Percentiles rank a stretch among this genome's conserved stretches.
Conservation (phyloP, 2,888 invertebrate species). For the Melanotus villosus region DNA sequence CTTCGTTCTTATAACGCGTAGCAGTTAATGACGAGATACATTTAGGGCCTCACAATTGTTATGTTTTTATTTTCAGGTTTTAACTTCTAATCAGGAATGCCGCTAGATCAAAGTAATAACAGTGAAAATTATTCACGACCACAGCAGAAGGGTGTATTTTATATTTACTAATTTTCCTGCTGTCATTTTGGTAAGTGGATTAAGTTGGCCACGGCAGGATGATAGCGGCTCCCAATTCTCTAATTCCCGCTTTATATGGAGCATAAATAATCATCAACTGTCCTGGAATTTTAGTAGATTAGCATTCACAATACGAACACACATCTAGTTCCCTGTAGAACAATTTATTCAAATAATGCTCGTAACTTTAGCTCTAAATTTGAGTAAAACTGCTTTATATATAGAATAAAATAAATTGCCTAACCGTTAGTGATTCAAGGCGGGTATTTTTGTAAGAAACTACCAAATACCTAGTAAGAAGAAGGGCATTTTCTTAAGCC, state of each 20-base stretch:
- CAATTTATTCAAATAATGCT: conserved; percentile 21
- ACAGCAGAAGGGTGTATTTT: conserved; percentile 28
- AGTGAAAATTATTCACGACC: conserved; percentile 13
- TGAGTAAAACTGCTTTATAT: not conserved
- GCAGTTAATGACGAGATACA: not conserved
- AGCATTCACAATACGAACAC: conserved; percentile 26
- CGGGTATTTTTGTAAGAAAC: not conserved
- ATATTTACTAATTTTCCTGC: conserved; percentile 39
- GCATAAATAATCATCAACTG: conserved; percentile 44
- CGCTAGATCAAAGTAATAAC: conserved; percentile 8
- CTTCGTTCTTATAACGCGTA: not conserved
- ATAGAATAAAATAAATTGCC: not conserved
- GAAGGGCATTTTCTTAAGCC: conserved; percentile 10
- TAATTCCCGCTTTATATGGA: conserved; percentile 42
- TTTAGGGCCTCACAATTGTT: not conserved
- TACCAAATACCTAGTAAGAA: not conserved
- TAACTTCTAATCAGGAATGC: not conserved
- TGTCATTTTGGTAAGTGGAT: conserved; percentile 43
- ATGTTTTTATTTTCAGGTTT: not conserved
- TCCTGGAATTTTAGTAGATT: conserved; percentile 40
- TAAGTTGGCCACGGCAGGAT: conserved; percentile 40
- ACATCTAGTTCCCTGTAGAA: conserved; percentile 16
- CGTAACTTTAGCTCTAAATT: not conserved
- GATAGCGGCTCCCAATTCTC: conserved; percentile 44
- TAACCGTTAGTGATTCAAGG: not conserved